Percentiles rank a stretch among this genome's conserved stretches.
Conservation (phyloP, 2,888 invertebrate genomes). For the Drosophila siamana region DNA sequence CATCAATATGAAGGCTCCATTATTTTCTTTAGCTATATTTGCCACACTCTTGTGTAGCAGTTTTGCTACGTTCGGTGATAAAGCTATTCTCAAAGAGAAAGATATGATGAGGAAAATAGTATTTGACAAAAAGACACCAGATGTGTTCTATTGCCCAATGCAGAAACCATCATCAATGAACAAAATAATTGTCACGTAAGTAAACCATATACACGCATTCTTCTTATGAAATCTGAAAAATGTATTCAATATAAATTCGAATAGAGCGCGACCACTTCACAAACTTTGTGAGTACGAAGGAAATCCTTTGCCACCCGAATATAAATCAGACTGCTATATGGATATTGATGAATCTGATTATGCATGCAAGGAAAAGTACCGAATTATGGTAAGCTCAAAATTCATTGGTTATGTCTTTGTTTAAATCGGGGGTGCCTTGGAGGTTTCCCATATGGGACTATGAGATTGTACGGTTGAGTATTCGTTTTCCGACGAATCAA, state of each 20-base stretch:
- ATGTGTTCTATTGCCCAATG: conserved; percentile 92
- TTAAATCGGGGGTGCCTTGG: conserved; percentile 14
- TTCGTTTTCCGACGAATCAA: neutral
- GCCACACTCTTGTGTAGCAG: conserved; percentile 48
- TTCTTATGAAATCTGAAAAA: neutral
- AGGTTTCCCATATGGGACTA: conserved; percentile 3
- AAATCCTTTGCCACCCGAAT: conserved; percentile 89
- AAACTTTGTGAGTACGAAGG: conserved; percentile 92
- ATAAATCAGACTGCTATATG: conserved; percentile 92
- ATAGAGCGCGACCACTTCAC: conserved; percentile 88
- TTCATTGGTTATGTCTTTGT: neutral
- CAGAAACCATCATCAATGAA: conserved; percentile 91
- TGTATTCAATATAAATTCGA: neutral
- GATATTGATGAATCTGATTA: conserved; percentile 92
- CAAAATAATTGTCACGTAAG: conserved; percentile 89
- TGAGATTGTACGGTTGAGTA: conserved; percentile 1
- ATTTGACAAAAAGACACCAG: conserved; percentile 91
- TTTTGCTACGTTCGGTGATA: conserved; percentile 74
- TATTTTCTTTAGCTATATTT: conserved; percentile 27
- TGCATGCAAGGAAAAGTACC: conserved; percentile 92
- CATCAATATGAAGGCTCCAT: conserved; percentile 36
- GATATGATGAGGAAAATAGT: conserved; percentile 93
- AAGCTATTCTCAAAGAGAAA: conserved; percentile 86
- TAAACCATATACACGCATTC: neutral
- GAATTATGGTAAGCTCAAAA: conserved; percentile 89